Conservation (phyloP, 2,888 invertebrate species). For the Drosophila koepferae region DNA sequence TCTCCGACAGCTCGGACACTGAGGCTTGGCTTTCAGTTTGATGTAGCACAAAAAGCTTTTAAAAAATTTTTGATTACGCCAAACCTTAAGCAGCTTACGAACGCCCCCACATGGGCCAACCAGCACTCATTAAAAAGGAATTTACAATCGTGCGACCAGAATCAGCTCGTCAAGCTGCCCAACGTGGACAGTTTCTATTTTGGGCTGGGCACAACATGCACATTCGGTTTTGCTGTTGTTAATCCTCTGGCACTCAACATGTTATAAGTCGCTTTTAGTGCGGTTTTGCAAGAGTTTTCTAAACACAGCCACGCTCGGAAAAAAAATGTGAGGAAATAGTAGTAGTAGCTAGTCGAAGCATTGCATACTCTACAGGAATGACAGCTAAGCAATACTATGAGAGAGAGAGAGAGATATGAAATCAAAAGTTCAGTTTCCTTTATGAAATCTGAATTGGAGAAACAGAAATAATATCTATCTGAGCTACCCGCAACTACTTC, state of each 20-base stretch:
- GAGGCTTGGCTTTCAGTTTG: slow-evolving; percentile 64
- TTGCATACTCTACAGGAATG: slow-evolving; percentile 12
- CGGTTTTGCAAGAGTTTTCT: slow-evolving; percentile 77
- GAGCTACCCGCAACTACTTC: too few species aligned
- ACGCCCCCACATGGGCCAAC: slow-evolving; percentile 53
- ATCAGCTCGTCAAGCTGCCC: slow-evolving; percentile 14
- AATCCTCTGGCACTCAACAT: slow-evolving; percentile 81
- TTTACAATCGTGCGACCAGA: slow-evolving; percentile 58
- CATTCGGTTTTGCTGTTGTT: slow-evolving; percentile 63
- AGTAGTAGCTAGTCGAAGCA: slow-evolving; percentile 1
- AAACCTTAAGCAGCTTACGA: slow-evolving; percentile 82
- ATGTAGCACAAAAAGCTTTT: slow-evolving; percentile 80
- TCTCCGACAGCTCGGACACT: slow-evolving; percentile 20
- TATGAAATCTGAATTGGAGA: background rate
- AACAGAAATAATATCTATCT: too few species aligned
- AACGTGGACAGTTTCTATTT: slow-evolving; percentile 54
- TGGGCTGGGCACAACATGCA: slow-evolving; percentile 25
- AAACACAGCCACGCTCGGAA: slow-evolving; percentile 46
- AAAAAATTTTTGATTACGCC: slow-evolving; percentile 80
- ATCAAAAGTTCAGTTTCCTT: background rate
- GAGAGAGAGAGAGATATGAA: background rate
- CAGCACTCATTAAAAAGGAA: slow-evolving; percentile 80
- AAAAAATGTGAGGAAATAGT: slow-evolving; percentile 20
- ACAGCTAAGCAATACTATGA: too few species aligned
- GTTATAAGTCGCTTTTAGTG: slow-evolving; percentile 82